phyloP scores from a whole-genome alignment of 2,888 invertebrate genomes.

The Cantharis lateralis region DNA sequence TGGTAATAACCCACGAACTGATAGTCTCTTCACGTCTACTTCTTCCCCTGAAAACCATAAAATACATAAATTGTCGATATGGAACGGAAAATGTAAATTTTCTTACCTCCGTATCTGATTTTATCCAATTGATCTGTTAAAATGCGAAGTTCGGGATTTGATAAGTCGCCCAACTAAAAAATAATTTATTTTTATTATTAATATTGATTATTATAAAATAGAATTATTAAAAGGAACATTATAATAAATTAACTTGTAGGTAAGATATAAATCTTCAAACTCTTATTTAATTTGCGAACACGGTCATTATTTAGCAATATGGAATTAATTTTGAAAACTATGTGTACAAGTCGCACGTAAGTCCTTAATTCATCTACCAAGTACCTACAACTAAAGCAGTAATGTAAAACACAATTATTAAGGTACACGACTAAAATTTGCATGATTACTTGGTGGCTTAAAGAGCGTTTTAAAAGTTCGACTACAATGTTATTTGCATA shows the following conservation, averaged over 20 bases:
- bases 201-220: neutral
- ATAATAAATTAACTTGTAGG: neutral
- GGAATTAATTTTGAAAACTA: slow-evolving; percentile 26
- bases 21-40: slow-evolving; percentile 82
- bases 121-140: slow-evolving; percentile 91
- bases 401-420: slow-evolving; percentile 37
- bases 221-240: neutral
- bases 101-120: slow-evolving; percentile 88
- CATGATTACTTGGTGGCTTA: slow-evolving; percentile 51
- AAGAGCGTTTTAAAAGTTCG: slow-evolving; percentile 55
- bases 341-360: slow-evolving; percentile 28
- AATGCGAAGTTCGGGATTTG: slow-evolving; percentile 88
- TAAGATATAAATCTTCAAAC: neutral
- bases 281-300: slow-evolving; percentile 12
- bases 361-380: slow-evolving; percentile 22
- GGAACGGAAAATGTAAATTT: slow-evolving; percentile 14
- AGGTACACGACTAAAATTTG: slow-evolving; percentile 43
- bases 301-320: slow-evolving; percentile 20
- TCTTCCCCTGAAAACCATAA: slow-evolving; percentile 69
- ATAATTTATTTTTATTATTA: slow-evolving; percentile 40
- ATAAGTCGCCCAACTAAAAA: slow-evolving; percentile 87
- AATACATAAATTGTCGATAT: neutral
- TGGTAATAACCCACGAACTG: slow-evolving; percentile 86
- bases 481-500: slow-evolving; percentile 56
- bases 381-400: slow-evolving; percentile 10